Evolutionary conservation across 1,140 invertebrate genomes (phyloP).

Genomic region (Rhyacophila brunnea): DNA sequence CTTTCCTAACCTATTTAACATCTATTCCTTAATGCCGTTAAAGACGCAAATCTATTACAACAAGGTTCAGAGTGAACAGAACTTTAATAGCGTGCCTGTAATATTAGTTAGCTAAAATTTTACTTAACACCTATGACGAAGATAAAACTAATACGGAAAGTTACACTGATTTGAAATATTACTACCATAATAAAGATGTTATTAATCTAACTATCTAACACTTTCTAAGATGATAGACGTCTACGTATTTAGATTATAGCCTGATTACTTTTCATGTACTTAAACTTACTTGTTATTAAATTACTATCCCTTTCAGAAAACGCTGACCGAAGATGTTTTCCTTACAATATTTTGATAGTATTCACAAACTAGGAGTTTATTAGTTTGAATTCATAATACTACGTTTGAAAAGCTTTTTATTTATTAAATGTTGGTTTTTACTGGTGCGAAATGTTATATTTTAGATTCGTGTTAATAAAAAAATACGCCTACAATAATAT

Average conservation of each 20-base stretch:
- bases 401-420: too few relatives aligned
- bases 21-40: conserved; percentile 13
- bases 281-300: too few relatives aligned
- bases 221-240: neutral
- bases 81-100: conserved; percentile 11
- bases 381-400: too few relatives aligned
- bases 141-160: neutral
- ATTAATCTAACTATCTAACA: conserved; percentile 5
- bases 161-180: neutral
- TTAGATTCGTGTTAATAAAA: too few relatives aligned
- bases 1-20: conserved; percentile 18
- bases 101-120: conserved; percentile 14
- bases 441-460: too few relatives aligned
- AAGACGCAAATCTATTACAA: conserved; percentile 2
- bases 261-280: too few relatives aligned
- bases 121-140: conserved; percentile 15
- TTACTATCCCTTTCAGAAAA: too few relatives aligned
- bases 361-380: too few relatives aligned
- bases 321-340: too few relatives aligned
- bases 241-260: neutral
- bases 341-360: too few relatives aligned
- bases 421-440: too few relatives aligned
- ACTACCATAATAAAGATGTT: neutral
- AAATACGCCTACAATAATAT: too few relatives aligned
- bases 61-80: conserved; percentile 1